These are phyloP conservation scores for Caradrina kadenii DNA, from an alignment of 2,888 invertebrate genomes.

Conservation along the genomic window DNA sequence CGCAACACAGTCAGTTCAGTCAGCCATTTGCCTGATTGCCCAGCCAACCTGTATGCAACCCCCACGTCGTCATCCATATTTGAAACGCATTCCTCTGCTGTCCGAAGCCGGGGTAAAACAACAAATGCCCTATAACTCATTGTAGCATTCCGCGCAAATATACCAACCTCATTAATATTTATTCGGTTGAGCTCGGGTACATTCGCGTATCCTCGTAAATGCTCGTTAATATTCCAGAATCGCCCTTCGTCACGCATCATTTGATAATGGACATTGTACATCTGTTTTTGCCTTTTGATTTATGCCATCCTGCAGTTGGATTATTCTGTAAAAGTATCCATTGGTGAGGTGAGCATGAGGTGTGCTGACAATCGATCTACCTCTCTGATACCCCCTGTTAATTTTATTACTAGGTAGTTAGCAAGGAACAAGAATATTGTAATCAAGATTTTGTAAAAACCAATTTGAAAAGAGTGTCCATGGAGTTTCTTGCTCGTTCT, in stretches of 20 bases:
- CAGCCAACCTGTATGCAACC: slow-evolving; percentile 3
- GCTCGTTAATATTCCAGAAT: slow-evolving; percentile 41
- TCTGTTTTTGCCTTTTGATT: slow-evolving; percentile 52
- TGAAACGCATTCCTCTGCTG: slow-evolving; percentile 30
- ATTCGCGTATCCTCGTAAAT: slow-evolving; percentile 20
- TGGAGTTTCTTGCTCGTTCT: too few species aligned
- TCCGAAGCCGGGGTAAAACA: slow-evolving; percentile 6
- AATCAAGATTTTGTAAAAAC: too few species aligned
- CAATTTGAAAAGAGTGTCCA: too few species aligned
- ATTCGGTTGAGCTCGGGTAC: slow-evolving; percentile 14
- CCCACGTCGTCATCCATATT: slow-evolving; percentile 22
- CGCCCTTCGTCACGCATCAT: slow-evolving; percentile 45
- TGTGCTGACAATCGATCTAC: too few species aligned
- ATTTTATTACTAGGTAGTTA: too few species aligned
- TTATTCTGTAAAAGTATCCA: too few species aligned
- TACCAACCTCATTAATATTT: slow-evolving; percentile 42
- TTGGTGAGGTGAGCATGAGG: too few species aligned
- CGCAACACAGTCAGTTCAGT: too few species aligned
- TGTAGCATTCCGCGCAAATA: slow-evolving; percentile 38
- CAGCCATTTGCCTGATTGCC: slow-evolving; percentile 12
- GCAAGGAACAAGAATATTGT: too few species aligned
- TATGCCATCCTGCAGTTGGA: not conserved
- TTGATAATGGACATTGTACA: slow-evolving; percentile 38
- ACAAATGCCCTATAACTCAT: slow-evolving; percentile 14
- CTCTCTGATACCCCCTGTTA: too few species aligned